These are phyloP conservation scores for Pseudorectes ferrugineus DNA, from an alignment of 2,113 vertebrate genomes.

Conservation along the genomic window DNA sequence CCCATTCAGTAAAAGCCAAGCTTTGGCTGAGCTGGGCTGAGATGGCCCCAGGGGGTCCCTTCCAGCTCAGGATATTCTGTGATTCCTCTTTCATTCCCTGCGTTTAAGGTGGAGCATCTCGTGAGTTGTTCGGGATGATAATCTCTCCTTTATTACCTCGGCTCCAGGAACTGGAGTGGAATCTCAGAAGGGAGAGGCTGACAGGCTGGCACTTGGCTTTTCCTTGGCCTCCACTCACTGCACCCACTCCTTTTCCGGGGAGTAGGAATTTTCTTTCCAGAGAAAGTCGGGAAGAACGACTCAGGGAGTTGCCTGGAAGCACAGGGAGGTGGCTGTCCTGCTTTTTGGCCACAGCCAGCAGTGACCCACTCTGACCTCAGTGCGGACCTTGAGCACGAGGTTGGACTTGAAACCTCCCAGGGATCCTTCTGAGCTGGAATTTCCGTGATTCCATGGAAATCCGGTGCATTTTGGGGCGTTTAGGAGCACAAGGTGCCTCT, in stretches of 20 bases:
- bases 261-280: background rate
- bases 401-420: background rate
- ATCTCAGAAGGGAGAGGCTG: background rate
- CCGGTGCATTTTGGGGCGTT: fast-evolving
- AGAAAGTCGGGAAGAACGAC: fast-evolving
- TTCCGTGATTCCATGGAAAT: background rate
- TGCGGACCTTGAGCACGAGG: background rate
- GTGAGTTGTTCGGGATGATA: background rate
- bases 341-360: background rate
- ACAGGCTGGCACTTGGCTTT: background rate
- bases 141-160: background rate
- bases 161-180: background rate
- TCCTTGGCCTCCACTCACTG: fast-evolving
- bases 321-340: background rate
- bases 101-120: background rate
- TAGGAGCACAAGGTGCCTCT: background rate
- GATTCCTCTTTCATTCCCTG: background rate
- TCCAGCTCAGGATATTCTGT: background rate
- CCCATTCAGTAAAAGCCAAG: background rate
- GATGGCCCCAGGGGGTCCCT: background rate
- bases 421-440: background rate
- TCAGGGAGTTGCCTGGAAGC: background rate
- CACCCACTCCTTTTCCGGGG: background rate
- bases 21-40: background rate
- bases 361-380: background rate